A percentile compares a stretch with the other conserved stretches of the same genome.
phyloP scores from a whole-genome alignment of 2,888 invertebrate species.

The Apamea monoglypha region DNA sequence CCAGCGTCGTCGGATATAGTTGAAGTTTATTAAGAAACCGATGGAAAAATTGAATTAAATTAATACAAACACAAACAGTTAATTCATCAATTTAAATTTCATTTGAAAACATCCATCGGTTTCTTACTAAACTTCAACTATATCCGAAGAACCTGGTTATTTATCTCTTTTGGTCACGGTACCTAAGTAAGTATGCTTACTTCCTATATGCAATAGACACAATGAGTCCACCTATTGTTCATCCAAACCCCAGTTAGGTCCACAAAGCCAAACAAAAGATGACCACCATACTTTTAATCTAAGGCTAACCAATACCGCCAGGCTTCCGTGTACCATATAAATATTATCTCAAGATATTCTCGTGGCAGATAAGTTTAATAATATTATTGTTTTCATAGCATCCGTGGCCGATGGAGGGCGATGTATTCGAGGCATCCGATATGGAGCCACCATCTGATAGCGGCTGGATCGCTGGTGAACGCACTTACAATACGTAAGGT shows the following conservation, averaged over 20 bases:
- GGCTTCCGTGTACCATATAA: constrained; percentile 65
- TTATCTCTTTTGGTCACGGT: neutral
- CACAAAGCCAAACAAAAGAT: constrained; percentile 16
- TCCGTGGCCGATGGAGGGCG: constrained; percentile 73
- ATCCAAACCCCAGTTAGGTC: constrained; percentile 26
- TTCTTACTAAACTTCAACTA: neutral
- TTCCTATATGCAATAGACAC: neutral
- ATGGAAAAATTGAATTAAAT: neutral
- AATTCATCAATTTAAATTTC: neutral
- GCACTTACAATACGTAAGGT: constrained; percentile 70
- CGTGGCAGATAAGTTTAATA: constrained; percentile 70
- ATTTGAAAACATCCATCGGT: neutral
- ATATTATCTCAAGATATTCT: constrained; percentile 63
- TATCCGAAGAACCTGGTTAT: neutral
- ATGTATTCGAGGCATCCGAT: constrained; percentile 77
- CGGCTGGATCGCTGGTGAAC: constrained; percentile 71
- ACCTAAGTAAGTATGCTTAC: neutral
- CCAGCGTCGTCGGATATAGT: too few relatives aligned
- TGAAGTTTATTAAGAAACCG: neutral
- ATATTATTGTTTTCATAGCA: constrained; percentile 78
- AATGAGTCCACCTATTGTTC: constrained; percentile 25
- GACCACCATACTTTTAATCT: constrained; percentile 38
- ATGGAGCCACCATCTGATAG: constrained; percentile 83
- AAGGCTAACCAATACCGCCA: constrained; percentile 47
- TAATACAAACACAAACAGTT: neutral